phyloP scores from a whole-genome alignment of 2,113 vertebrate species.

The Lepus americanus region DNA sequence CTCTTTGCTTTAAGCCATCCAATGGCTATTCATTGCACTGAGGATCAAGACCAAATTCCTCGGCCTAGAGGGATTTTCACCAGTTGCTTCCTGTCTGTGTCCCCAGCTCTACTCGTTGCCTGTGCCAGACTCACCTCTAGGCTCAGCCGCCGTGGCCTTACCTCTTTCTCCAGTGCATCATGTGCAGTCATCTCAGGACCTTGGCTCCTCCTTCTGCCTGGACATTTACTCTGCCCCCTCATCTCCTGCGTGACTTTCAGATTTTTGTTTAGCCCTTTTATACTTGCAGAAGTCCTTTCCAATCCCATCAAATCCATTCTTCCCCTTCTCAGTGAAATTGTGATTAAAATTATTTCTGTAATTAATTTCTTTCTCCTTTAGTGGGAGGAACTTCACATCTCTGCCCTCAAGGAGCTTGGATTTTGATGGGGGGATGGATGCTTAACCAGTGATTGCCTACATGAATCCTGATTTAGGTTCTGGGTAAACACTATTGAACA shows the following conservation, averaged over 20 bases:
- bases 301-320: not conserved
- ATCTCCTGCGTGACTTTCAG: not conserved
- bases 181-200: not conserved
- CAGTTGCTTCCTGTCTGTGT: not conserved
- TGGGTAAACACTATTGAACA: not conserved
- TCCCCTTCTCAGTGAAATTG: not conserved
- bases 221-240: not conserved
- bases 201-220: not conserved
- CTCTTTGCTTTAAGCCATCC: not conserved
- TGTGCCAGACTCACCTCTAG: not conserved
- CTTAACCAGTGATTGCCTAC: not conserved
- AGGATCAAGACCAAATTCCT: not conserved
- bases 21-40: not conserved
- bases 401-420: not conserved
- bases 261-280: not conserved
- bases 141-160: not conserved
- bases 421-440: not conserved
- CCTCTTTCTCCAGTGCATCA: not conserved
- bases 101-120: not conserved
- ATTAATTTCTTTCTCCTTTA: not conserved
- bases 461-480: not conserved
- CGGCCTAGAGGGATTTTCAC: not conserved
- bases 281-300: not conserved
- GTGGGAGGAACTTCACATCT: not conserved
- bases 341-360: not conserved